A percentile compares a stretch with the other conserved stretches of the same genome.
Evolutionary conservation across 2,888 invertebrate genomes (phyloP).

Genomic region (Lottia scabra): DNA sequence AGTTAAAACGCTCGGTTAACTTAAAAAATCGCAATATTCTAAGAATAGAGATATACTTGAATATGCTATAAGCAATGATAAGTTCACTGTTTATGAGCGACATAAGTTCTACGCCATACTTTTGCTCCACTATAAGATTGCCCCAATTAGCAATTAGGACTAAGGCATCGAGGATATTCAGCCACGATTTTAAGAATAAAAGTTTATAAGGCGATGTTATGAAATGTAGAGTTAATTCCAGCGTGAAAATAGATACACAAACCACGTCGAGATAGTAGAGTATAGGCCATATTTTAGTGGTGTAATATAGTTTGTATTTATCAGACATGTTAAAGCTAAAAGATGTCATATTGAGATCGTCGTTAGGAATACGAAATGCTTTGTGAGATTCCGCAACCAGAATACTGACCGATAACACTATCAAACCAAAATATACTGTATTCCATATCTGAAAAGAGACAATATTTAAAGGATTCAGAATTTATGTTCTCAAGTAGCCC

Average conservation of each 20-base stretch:
- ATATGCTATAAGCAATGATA: background rate
- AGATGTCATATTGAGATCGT: background rate
- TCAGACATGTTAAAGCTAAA: background rate
- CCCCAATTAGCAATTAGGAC: background rate
- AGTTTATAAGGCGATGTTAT: constrained; percentile 3
- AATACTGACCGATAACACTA: constrained; percentile 6
- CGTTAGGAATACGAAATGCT: background rate
- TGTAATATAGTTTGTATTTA: constrained; percentile 3
- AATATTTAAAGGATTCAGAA: too few relatives aligned
- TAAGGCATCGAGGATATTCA: background rate
- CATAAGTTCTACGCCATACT: background rate
- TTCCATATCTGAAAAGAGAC: constrained; percentile 7
- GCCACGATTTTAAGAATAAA: background rate
- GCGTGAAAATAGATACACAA: constrained; percentile 12
- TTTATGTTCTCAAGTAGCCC: too few relatives aligned
- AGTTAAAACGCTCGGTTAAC: constrained; percentile 18
- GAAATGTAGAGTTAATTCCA: constrained; percentile 6
- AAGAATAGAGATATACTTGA: background rate
- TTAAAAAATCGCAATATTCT: constrained; percentile 22
- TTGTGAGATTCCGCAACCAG: background rate
- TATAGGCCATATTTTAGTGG: background rate
- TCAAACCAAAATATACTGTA: constrained; percentile 2
- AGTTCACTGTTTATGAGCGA: background rate
- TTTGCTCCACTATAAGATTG: background rate
- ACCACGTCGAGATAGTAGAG: constrained; percentile 6